Conservation (phyloP, 2,888 invertebrate genomes). For the Polydrusus pterygomalis region DNA sequence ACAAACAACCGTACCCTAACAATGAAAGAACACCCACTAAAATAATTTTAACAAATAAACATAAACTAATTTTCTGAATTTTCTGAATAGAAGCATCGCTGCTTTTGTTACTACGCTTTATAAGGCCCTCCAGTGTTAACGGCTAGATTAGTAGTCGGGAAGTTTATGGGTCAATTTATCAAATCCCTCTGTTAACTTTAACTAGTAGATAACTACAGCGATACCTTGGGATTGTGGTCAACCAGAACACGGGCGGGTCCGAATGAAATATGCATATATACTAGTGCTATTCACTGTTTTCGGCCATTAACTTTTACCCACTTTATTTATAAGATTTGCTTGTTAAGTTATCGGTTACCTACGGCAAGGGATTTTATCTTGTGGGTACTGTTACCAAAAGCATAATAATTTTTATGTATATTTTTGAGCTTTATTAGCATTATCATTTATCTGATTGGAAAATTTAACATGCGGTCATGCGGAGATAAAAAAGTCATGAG, state of each 20-base stretch:
- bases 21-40: background rate
- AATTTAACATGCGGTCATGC: no score
- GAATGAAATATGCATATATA: conserved; percentile 27
- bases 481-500: no score
- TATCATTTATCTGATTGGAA: no score
- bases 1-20: background rate
- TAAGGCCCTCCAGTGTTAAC: conserved; percentile 37
- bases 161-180: conserved; percentile 37
- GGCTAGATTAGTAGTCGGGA: conserved; percentile 33
- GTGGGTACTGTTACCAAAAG: no score
- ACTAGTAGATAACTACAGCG: conserved; percentile 32
- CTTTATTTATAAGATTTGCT: no score
- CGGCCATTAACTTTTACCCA: background rate
- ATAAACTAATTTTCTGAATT: conserved; percentile 17
- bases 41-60: background rate
- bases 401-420: no score
- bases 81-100: conserved; percentile 12
- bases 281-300: background rate
- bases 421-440: no score
- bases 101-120: conserved; percentile 29
- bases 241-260: background rate
- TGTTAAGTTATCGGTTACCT: no score
- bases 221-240: conserved; percentile 40
- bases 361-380: no score
- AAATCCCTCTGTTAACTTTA: conserved; percentile 38